These are phyloP conservation scores for Himalopsyche japonica DNA, from an alignment of 2,888 invertebrate species.

Conservation along the genomic window DNA sequence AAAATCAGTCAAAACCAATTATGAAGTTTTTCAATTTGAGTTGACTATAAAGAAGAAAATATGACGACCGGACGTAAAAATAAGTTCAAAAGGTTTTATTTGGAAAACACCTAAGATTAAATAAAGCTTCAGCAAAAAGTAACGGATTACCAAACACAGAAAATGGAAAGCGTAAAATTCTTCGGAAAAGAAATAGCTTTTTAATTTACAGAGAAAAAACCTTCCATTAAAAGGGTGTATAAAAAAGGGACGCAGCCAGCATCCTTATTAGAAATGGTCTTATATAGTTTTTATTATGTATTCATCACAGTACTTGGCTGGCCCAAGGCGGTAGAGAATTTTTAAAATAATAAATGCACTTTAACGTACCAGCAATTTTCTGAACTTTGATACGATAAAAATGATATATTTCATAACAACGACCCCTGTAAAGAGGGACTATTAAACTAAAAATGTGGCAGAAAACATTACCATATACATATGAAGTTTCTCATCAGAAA, in stretches of 20 bases:
- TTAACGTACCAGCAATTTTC: neutral
- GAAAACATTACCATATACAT: neutral
- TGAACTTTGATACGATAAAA: neutral
- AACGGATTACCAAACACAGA: neutral
- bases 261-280: constrained; percentile 2
- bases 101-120: neutral
- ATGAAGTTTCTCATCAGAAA: neutral
- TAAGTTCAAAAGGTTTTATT: neutral
- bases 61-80: neutral
- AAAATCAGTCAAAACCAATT: too few species aligned
- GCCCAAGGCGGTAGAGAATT: neutral
- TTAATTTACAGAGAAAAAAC: constrained; percentile 17
- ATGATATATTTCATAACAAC: neutral
- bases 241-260: constrained; percentile 14
- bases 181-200: constrained; percentile 8
- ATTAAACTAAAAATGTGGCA: neutral
- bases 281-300: neutral
- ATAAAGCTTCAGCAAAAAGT: neutral
- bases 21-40: neutral
- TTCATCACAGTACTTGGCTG: neutral
- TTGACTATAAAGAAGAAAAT: neutral
- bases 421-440: neutral
- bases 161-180: neutral
- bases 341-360: neutral
- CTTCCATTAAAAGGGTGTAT: constrained; percentile 13